These are phyloP conservation scores for Amorpha juglandis DNA, from an alignment of 2,888 invertebrate species.

Conservation along the genomic window DNA sequence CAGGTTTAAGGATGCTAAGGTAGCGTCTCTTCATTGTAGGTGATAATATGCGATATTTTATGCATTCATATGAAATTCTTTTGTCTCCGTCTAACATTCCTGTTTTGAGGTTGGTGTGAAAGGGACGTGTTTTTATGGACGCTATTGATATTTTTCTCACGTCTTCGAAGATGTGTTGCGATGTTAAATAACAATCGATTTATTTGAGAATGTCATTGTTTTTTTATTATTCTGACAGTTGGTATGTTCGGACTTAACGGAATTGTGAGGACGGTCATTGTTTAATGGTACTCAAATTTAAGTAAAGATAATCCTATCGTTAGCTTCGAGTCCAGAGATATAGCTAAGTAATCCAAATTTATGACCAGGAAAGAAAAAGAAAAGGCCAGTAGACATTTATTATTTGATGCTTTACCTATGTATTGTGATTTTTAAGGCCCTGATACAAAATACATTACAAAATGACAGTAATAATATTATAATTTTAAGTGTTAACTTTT, in stretches of 20 bases:
- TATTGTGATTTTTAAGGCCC: too few species aligned
- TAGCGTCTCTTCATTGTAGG: conserved; percentile 26
- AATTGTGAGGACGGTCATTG: neutral
- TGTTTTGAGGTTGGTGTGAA: neutral
- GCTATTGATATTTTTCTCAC: conserved; percentile 23
- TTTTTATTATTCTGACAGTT: neutral
- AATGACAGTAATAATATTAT: too few species aligned
- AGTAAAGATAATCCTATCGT: neutral
- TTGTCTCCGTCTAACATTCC: conserved; percentile 7
- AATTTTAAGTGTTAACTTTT: too few species aligned
- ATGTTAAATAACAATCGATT: conserved; percentile 20
- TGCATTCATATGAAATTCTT: conserved; percentile 22
- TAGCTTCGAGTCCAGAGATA: neutral
- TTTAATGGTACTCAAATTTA: neutral
- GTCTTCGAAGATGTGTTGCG: conserved; percentile 15
- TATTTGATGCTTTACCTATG: too few species aligned
- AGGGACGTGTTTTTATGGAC: neutral
- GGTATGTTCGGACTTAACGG: neutral
- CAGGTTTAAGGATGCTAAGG: conserved; percentile 43
- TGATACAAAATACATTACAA: too few species aligned
- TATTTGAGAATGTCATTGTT: conserved; percentile 18
- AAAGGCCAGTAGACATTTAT: too few species aligned
- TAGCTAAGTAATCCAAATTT: neutral
- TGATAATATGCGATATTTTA: conserved; percentile 28
- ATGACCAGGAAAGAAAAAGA: neutral